A percentile compares a stretch with the other conserved stretches of the same genome.
phyloP scores from a whole-genome alignment of 2,797 vertebrate genomes.

The Lutra lutra region DNA sequence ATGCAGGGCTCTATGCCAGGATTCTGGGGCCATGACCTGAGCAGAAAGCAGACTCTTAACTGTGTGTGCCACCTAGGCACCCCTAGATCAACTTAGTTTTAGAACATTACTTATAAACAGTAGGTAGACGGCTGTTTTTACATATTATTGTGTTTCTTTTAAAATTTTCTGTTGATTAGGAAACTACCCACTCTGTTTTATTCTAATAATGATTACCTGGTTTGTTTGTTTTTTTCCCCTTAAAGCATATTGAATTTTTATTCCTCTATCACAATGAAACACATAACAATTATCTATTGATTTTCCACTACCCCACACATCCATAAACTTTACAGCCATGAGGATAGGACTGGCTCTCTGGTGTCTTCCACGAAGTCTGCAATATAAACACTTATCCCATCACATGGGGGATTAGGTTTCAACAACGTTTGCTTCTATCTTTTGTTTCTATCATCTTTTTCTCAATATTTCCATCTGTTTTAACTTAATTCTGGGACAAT shows the following conservation, averaged over 20 bases:
- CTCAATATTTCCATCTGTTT: not conserved
- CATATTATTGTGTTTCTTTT: not conserved
- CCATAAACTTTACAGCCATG: not conserved
- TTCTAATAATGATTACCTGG: not conserved
- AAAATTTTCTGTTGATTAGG: not conserved
- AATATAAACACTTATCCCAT: not conserved
- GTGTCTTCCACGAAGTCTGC: not conserved
- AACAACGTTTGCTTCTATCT: not conserved
- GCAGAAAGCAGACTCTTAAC: not conserved
- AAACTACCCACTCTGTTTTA: not conserved
- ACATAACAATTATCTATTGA: not conserved
- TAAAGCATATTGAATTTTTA: not conserved
- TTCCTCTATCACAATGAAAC: not conserved
- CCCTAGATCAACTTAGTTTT: slow-evolving; percentile 4
- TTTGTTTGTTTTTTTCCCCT: not conserved
- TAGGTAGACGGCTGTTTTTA: not conserved
- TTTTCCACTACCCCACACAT: not conserved
- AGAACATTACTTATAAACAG: not conserved
- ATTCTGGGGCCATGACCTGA: not conserved
- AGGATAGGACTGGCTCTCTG: not conserved
- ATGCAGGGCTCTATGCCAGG: not conserved
- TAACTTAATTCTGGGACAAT: slow-evolving; percentile 2
- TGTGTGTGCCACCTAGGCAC: not conserved
- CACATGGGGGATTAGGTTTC: not conserved
- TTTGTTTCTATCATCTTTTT: not conserved